Base-by-base conservation (phyloP, 2,113 vertebrate species). In the Bambusicola thoracicus region DNA sequence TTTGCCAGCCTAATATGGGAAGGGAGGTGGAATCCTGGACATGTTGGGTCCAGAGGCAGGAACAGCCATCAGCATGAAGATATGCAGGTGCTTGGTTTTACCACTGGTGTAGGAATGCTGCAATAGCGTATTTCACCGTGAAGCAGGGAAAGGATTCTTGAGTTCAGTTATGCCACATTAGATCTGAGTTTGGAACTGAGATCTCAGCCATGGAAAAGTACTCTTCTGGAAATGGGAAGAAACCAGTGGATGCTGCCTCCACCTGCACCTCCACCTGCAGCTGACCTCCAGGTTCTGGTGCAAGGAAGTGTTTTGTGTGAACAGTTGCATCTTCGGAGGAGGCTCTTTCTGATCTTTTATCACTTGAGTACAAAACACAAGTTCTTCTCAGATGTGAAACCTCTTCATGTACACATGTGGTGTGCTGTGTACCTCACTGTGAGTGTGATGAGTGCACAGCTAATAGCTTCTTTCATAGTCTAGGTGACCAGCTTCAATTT, bases 141-240 rank as follows among this genome's bases (percentile, higher is more conserved):
- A 63, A 78, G 13, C n/a, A 66, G 27, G 61, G 40, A 34, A 69
- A 81, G 30, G 43, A 62, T 49, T 90, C 36, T 34, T 74, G 13
- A 77, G n/a, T 62, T 61, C 14, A 15, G 2, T 63, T 68, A n/a
- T 59, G 38, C 18, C 40, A 51, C n/a, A 49, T 8, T 18, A n/a
- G 53, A 44, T 18, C 21, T 77, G 24, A 19, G n/a, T 91, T 51
- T 76, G 59, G 18, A 13, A 44, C 53, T 61, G 40, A 17, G 18
- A 75, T 65, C 32, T 90, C 36, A 3, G 3, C 7, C 0, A 0
- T 3, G 70, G 75, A 49, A n/a, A 59, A 69, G 3, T 21, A 20
- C 5, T 79, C 2, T 70, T 24, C 48, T 56, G 72, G 43, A 86
- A 92, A 46, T 4, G 70, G 36, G 58, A 86, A 83, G 61, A 13